phyloP scores from a whole-genome alignment of 2,888 invertebrate species.

The Choristoneura rosaceana region DNA sequence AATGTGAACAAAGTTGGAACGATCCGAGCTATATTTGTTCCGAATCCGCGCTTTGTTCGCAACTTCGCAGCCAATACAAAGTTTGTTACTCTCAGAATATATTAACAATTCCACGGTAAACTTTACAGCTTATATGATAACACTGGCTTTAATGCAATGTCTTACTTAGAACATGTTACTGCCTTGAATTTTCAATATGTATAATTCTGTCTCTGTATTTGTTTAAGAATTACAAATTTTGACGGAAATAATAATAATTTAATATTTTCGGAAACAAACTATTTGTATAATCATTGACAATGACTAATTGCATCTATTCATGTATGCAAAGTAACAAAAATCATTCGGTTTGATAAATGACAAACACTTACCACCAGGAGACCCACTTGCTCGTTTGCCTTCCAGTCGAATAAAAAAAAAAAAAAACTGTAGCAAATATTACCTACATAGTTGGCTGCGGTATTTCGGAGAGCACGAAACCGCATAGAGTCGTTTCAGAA shows the following conservation, averaged over 20 bases:
- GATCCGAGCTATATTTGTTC: constrained; percentile 69
- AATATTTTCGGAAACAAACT: too few species aligned
- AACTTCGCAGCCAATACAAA: constrained; percentile 67
- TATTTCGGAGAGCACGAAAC: constrained; percentile 51
- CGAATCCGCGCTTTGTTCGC: constrained; percentile 54
- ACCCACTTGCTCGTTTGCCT: too few species aligned
- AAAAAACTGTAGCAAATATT: constrained; percentile 30
- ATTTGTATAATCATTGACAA: too few species aligned
- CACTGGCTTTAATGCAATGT: constrained; percentile 22
- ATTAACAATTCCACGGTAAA: constrained; percentile 35
- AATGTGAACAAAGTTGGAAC: constrained; percentile 67
- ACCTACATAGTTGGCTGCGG: constrained; percentile 40
- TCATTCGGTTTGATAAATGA: not conserved
- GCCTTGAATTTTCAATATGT: not conserved
- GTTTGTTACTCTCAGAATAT: constrained; percentile 55
- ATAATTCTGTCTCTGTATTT: not conserved
- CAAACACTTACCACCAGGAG: too few species aligned
- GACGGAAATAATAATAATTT: not conserved
- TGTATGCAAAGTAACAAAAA: not conserved
- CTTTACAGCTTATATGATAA: constrained; percentile 40
- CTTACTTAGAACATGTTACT: not conserved
- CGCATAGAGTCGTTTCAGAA: constrained; percentile 48
- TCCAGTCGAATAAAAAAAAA: too few species aligned
- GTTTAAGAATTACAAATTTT: not conserved
- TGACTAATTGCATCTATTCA: not conserved